Percentiles rank a stretch among this genome's conserved stretches.
These are phyloP conservation scores for Rhogogaster chlorosoma DNA, from an alignment of 2,888 invertebrate species.

Conservation along the genomic window DNA sequence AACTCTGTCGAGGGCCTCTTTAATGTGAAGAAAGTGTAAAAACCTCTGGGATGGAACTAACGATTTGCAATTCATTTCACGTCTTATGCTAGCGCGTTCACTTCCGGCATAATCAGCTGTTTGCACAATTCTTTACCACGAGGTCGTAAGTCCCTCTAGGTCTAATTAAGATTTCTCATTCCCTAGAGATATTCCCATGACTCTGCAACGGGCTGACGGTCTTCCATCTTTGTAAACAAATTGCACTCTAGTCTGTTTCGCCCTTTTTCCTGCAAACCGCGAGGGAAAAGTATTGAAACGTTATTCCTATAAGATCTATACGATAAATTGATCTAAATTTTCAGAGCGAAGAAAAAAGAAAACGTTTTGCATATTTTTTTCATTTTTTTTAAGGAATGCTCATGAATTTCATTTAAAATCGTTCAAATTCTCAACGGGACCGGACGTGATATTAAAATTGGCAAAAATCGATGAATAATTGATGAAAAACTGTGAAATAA, in stretches of 20 bases:
- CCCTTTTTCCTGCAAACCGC: neutral
- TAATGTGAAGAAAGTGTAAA: slow-evolving; percentile 70
- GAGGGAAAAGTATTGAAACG: neutral
- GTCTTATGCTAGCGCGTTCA: slow-evolving; percentile 28
- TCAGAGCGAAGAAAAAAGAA: too few relatives aligned
- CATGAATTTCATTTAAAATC: too few relatives aligned
- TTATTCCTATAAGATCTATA: neutral
- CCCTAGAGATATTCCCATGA: slow-evolving; percentile 22
- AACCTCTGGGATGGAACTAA: slow-evolving; percentile 69
- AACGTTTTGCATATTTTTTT: neutral
- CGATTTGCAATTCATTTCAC: slow-evolving; percentile 53
- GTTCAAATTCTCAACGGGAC: neutral
- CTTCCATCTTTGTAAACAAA: slow-evolving; percentile 1
- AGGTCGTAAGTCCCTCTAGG: slow-evolving; percentile 22
- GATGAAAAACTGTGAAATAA: neutral
- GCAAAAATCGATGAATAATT: neutral
- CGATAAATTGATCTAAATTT: neutral
- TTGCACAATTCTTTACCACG: slow-evolving; percentile 24
- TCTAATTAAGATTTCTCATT: slow-evolving; percentile 33
- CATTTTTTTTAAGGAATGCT: neutral
- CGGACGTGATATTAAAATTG: neutral
- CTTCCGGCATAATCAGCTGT: slow-evolving; percentile 46
- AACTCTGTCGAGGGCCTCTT: slow-evolving; percentile 28
- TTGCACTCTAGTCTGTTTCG: neutral
- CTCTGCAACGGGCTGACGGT: neutral